Percentiles rank a stretch among this genome's conserved stretches.
Conservation (phyloP, 2,113 vertebrate genomes). For the Eurystomus gularis region DNA sequence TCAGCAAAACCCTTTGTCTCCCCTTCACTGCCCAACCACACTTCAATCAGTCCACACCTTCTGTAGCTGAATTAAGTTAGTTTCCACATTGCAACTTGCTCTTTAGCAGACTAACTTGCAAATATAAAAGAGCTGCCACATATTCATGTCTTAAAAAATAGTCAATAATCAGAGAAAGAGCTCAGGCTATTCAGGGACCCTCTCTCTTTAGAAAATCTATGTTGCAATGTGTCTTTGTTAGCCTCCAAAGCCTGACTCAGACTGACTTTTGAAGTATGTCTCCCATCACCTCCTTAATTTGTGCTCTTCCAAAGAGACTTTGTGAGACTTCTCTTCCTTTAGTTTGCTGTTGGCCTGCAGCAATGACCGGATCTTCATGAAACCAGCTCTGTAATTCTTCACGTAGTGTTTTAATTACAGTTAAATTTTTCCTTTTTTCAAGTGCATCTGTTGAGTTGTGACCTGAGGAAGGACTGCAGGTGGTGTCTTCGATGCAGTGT, state of each 20-base stretch:
- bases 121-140: accelerated
- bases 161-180: not conserved
- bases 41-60: not conserved
- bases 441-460: not conserved
- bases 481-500: accelerated
- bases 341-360: too few relatives aligned
- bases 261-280: not conserved
- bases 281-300: not conserved
- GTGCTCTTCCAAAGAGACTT: too few relatives aligned
- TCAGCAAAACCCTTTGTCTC: not conserved
- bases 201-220: not conserved
- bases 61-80: not conserved
- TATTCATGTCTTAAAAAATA: not conserved
- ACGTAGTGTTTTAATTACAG: not conserved
- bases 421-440: not conserved
- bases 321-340: too few relatives aligned
- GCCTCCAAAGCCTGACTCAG: not conserved
- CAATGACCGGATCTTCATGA: not conserved
- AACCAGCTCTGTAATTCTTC: not conserved
- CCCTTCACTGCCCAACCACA: not conserved
- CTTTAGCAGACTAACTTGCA: not conserved
- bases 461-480: not conserved
- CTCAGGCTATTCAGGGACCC: not conserved
- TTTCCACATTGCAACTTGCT: not conserved
- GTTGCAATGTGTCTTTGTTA: not conserved